phyloP scores from a whole-genome alignment of 2,888 invertebrate genomes.

The Sinotaia quadrata region DNA sequence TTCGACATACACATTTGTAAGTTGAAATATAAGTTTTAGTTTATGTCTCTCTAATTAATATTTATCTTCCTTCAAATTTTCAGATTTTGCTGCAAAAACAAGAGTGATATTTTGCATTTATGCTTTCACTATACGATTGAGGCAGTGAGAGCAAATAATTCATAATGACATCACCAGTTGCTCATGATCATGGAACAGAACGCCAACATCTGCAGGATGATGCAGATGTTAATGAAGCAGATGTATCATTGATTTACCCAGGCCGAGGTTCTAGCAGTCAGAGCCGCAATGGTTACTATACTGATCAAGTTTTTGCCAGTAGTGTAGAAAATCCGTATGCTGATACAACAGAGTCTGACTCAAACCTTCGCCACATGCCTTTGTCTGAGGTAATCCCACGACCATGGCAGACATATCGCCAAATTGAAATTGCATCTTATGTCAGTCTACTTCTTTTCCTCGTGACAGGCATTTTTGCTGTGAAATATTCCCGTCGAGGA shows the following conservation, averaged over 20 bases:
- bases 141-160: no score
- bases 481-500: constrained; percentile 54
- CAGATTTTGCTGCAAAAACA: no score
- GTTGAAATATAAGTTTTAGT: no score
- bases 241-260: constrained; percentile 46
- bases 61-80: no score
- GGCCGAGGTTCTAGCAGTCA: constrained; percentile 26
- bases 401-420: constrained; percentile 60
- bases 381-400: constrained; percentile 60
- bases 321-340: constrained; percentile 62
- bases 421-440: constrained; percentile 57
- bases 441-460: constrained; percentile 54
- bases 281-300: constrained; percentile 38
- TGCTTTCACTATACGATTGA: no score
- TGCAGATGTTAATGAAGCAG: constrained; percentile 41
- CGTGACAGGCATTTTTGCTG: constrained; percentile 56
- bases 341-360: constrained; percentile 62
- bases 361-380: constrained; percentile 58
- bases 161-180: no score
- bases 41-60: no score
- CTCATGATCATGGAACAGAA: not conserved
- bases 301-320: constrained; percentile 57
- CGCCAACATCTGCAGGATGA: constrained; percentile 34
- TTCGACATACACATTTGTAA: no score
- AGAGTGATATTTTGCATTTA: no score